Percentiles rank a stretch among this genome's conserved stretches.
phyloP scores from a whole-genome alignment of 2,113 vertebrate genomes.

The Paracanthobrama guichenoti region DNA sequence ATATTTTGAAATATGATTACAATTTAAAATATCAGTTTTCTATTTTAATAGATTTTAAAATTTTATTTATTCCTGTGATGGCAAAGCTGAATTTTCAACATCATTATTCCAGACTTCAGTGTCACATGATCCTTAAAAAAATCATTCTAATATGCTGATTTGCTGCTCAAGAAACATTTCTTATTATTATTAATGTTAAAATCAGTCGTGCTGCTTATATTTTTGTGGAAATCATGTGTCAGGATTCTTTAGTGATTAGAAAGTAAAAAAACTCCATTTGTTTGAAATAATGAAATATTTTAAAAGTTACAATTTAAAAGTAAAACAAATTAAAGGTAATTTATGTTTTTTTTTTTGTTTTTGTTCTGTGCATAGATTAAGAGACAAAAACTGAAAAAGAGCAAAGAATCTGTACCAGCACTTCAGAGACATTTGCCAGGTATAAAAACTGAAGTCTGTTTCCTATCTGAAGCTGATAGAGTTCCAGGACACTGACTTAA shows the following conservation, averaged over 20 bases:
- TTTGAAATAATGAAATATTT: neutral
- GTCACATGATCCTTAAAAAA: neutral
- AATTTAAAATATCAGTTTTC: neutral
- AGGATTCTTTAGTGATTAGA: neutral
- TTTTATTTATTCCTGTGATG: neutral
- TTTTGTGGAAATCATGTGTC: too few species aligned
- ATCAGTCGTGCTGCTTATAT: too few species aligned
- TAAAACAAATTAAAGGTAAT: neutral
- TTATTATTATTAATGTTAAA: too few species aligned
- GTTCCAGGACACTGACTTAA: neutral
- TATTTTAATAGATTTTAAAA: neutral
- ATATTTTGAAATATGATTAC: neutral
- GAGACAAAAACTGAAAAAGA: neutral
- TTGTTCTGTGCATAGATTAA: neutral
- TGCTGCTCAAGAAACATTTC: neutral
- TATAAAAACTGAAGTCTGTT: conserved; percentile 39
- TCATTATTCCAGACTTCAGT: neutral
- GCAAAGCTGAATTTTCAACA: neutral
- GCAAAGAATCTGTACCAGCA: neutral
- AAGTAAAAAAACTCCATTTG: neutral
- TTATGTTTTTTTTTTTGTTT: neutral
- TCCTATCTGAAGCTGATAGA: conserved; percentile 21
- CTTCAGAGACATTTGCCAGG: conserved; percentile 34
- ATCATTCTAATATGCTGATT: neutral
- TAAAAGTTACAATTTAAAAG: too few species aligned